Evolutionary conservation across 2,888 invertebrate species (phyloP).

Genomic region (Iphiclides podalirius): DNA sequence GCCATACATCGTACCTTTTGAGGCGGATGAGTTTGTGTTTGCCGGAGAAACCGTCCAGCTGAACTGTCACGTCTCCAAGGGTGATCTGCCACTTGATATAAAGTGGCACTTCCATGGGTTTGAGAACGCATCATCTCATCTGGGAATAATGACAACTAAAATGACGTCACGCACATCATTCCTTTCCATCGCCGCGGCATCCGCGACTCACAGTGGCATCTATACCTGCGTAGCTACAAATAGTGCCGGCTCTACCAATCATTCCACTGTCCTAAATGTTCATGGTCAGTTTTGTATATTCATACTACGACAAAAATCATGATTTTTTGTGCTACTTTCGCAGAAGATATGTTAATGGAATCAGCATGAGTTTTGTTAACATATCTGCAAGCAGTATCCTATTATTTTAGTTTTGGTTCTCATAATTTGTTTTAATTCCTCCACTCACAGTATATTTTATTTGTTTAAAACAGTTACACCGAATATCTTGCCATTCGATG

Average conservation of each 20-base stretch:
- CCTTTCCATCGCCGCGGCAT: constrained; percentile 85
- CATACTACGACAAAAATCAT: constrained; percentile 36
- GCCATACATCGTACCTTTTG: constrained; percentile 84
- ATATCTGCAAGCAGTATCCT: constrained; percentile 51
- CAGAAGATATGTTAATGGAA: constrained; percentile 52
- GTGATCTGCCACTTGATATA: constrained; percentile 87
- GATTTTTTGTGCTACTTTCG: constrained; percentile 45
- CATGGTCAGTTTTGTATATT: constrained; percentile 72
- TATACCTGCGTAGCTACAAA: constrained; percentile 89
- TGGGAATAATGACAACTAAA: constrained; percentile 82
- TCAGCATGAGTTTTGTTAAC: constrained; percentile 62
- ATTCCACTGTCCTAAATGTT: constrained; percentile 81
- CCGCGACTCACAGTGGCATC: constrained; percentile 85
- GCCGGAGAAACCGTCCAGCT: constrained; percentile 85
- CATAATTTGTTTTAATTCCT: constrained; percentile 33
- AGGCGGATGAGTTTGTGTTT: constrained; percentile 83
- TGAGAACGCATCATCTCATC: constrained; percentile 77
- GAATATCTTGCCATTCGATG: constrained; percentile 82
- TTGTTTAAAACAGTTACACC: constrained; percentile 65
- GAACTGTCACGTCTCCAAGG: constrained; percentile 85
- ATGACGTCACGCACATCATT: constrained; percentile 85
- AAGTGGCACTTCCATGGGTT: constrained; percentile 87
- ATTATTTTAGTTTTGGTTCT: constrained; percentile 39
- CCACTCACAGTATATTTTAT: constrained; percentile 34
- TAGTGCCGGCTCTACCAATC: constrained; percentile 84